Conservation (phyloP, 2,113 vertebrate species). For the Pluvianellus socialis region DNA sequence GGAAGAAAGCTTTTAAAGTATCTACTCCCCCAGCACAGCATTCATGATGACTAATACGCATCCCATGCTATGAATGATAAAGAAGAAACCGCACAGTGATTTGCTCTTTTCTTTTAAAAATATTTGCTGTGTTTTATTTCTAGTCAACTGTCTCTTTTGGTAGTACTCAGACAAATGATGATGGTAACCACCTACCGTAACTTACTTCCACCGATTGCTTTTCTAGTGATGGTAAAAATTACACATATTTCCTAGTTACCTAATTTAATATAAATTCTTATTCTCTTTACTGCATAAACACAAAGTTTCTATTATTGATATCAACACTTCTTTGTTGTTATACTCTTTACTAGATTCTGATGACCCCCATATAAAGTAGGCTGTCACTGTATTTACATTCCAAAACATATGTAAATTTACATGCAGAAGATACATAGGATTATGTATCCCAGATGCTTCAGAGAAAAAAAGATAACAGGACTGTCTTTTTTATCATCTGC, state of each 20-base stretch:
- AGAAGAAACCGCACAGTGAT: slow-evolving; percentile 4
- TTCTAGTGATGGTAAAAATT: slow-evolving; percentile 1
- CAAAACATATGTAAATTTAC: not conserved
- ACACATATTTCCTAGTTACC: not conserved
- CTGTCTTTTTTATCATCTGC: not conserved
- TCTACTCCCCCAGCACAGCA: not conserved
- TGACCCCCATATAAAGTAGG: not conserved
- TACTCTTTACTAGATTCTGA: not conserved
- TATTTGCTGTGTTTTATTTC: slow-evolving; percentile 39
- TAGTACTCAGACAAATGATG: slow-evolving; percentile 51
- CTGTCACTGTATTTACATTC: not conserved
- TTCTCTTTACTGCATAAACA: not conserved
- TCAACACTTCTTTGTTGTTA: not conserved
- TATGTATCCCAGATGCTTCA: not conserved
- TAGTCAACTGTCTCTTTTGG: slow-evolving; percentile 25
- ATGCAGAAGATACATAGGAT: not conserved
- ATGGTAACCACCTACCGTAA: slow-evolving; percentile 9
- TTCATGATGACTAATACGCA: slow-evolving; percentile 57
- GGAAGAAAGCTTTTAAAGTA: slow-evolving; percentile 54
- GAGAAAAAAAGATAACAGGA: not conserved
- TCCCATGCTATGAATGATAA: slow-evolving; percentile 40
- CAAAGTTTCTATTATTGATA: not conserved
- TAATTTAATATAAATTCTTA: not conserved
- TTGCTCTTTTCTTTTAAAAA: slow-evolving; percentile 49
- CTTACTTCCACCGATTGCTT: slow-evolving; percentile 38